Evolutionary conservation across 2,113 vertebrate genomes (phyloP), one percentile per base, ranked within the genome.

Genomic region (crab-eating macaque (Macaca fascicularis)): DNA sequence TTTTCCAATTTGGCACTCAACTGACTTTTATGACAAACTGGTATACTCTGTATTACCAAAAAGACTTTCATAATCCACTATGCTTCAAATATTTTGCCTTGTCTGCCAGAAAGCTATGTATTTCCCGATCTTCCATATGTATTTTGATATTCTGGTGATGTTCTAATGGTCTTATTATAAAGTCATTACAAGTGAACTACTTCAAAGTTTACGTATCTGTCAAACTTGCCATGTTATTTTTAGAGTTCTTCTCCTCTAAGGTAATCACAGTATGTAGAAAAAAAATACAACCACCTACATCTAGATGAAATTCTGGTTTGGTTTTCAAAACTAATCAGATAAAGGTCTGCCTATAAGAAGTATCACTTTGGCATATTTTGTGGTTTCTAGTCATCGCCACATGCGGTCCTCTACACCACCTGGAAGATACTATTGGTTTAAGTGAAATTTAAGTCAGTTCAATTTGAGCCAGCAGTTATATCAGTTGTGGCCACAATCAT

Each of bases 401-500:
- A 22, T 6, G 45, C 20, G 25, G 38, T 35, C 55, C 93, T 95
- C 83, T 79, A 50, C 70, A 92, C 96, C 97, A 97, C 79, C 97
- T 98, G 96, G 92, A 95, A 97, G 87, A 72, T 45, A 85, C 43
- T 79, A 52, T 75, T 97, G 93, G 89, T 91, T 93, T 92, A 79
- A 82, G 93, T 88, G 43, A 96, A 89, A 80, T 40, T 25, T 72
- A 92, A 95, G 94, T 96, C 95, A 76, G 96, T 80, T 96, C 94
- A 84, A 90, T 80, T 43, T 89, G 79, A 38, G 96, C 74, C 70
- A 95, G 75, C 74, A 90, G 74, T 91, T 93, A 27, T 32, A 86
- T 93, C 83, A 52, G 95, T 92, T 85, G 82, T 95, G 94, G 97
- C 90, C 61, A 97, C 75, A 89, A 70, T 67, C 59, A 96, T 35